These are phyloP conservation scores for Carettochelys insculpta DNA, from an alignment of 2,113 vertebrate species.

Conservation along the genomic window DNA sequence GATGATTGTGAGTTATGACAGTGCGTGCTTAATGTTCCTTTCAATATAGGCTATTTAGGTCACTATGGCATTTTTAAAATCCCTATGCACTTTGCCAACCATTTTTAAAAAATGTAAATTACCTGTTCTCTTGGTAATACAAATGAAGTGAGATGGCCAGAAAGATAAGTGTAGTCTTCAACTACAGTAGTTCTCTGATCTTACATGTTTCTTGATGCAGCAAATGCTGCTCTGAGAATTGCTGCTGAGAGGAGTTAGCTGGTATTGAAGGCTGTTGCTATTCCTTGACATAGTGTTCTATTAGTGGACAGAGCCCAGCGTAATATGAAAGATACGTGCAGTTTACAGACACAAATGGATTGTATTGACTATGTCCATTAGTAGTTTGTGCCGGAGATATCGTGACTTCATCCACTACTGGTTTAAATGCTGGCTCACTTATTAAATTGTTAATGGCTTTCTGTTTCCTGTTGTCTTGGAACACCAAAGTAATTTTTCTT, in stretches of 20 bases:
- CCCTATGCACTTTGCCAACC: background rate
- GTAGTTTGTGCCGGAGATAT: background rate
- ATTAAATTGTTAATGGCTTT: slow-evolving; percentile 38
- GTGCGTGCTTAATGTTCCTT: slow-evolving; percentile 25
- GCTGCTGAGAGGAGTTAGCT: background rate
- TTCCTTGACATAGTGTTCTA: background rate
- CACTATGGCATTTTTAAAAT: background rate
- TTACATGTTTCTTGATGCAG: background rate
- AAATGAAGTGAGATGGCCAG: slow-evolving; percentile 34
- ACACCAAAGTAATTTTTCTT: background rate
- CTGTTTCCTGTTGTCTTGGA: background rate
- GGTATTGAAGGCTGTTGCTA: background rate
- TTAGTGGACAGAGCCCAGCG: background rate
- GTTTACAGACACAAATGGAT: background rate
- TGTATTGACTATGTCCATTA: background rate
- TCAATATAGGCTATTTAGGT: slow-evolving; percentile 45
- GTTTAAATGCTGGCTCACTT: slow-evolving; percentile 8
- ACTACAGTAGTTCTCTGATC: slow-evolving; percentile 4
- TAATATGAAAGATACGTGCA: background rate
- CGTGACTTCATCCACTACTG: background rate
- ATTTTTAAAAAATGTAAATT: background rate
- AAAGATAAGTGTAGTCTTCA: slow-evolving; percentile 38
- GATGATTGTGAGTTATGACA: background rate
- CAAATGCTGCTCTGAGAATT: slow-evolving; percentile 23
- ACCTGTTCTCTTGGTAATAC: background rate